phyloP scores from a whole-genome alignment of 2,888 invertebrate genomes.

The Phengaris alcon region DNA sequence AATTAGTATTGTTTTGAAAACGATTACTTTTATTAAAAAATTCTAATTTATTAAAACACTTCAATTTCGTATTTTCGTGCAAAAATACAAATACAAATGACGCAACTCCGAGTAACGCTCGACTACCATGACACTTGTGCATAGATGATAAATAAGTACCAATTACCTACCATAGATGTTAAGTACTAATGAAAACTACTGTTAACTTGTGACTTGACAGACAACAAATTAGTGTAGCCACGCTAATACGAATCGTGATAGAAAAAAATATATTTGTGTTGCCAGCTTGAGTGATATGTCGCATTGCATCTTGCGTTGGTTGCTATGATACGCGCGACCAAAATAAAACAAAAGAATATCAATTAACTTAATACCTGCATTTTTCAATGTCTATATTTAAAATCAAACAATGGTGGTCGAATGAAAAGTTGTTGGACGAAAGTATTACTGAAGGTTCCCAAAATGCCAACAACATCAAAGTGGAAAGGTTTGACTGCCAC shows the following conservation, averaged over 20 bases:
- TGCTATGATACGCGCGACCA: slow-evolving; percentile 18
- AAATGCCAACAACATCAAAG: slow-evolving; percentile 81
- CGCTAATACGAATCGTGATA: too few relatives aligned
- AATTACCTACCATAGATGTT: too few relatives aligned
- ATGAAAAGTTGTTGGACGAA: slow-evolving; percentile 80
- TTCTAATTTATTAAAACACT: not conserved
- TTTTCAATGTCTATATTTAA: slow-evolving; percentile 93
- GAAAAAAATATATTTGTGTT: too few relatives aligned
- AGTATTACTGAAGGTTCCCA: slow-evolving; percentile 75
- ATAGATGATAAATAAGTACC: too few relatives aligned
- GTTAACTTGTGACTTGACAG: too few relatives aligned
- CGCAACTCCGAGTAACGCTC: not conserved
- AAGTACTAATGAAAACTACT: too few relatives aligned
- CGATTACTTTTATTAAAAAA: not conserved
- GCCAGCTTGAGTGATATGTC: too few relatives aligned
- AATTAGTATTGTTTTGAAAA: not conserved
- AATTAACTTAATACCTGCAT: not conserved
- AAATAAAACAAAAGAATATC: not conserved
- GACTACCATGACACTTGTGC: too few relatives aligned
- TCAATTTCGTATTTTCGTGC: not conserved
- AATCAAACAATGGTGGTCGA: slow-evolving; percentile 93
- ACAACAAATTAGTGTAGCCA: too few relatives aligned
- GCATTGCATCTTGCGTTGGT: slow-evolving; percentile 2
- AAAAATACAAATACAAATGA: not conserved
- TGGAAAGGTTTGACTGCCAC: slow-evolving; percentile 89